Percentiles rank a stretch among this genome's conserved stretches.
Conservation (phyloP, 2,888 invertebrate genomes). For the Temnothorax unifasciatus region DNA sequence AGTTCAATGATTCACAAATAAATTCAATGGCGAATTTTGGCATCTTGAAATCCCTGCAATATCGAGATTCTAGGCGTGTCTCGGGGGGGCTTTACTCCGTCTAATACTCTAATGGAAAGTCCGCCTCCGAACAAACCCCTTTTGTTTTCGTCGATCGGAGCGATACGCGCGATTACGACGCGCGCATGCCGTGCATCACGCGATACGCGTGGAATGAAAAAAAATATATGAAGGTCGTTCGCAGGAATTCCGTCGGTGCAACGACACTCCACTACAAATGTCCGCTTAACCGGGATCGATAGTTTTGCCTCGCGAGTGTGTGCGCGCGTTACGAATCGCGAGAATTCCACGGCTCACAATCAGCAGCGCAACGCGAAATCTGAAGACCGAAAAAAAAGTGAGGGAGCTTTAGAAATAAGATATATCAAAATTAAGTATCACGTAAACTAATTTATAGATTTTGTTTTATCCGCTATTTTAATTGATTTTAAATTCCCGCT, state of each 20-base stretch:
- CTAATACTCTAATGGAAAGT: neutral
- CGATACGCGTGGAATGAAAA: constrained; percentile 63
- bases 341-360: neutral
- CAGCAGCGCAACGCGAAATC: neutral
- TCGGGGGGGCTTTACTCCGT: neutral
- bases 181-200: constrained; percentile 60
- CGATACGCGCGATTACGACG: constrained; percentile 62
- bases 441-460: neutral
- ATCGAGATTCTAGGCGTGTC: neutral
- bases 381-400: neutral
- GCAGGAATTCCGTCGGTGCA: constrained; percentile 74
- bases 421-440: neutral
- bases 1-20: neutral
- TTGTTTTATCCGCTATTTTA: too few relatives aligned
- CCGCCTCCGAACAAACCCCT: constrained; percentile 34
- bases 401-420: neutral
- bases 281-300: constrained; percentile 63
- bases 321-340: neutral
- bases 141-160: constrained; percentile 47
- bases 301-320: constrained; percentile 63
- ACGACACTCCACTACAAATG: constrained; percentile 62
- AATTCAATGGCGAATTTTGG: neutral
- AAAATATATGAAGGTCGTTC: constrained; percentile 73
- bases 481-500: too few relatives aligned
- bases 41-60: neutral